phyloP scores from a whole-genome alignment of 2,888 invertebrate species.

The Orchesellides sinensis region DNA sequence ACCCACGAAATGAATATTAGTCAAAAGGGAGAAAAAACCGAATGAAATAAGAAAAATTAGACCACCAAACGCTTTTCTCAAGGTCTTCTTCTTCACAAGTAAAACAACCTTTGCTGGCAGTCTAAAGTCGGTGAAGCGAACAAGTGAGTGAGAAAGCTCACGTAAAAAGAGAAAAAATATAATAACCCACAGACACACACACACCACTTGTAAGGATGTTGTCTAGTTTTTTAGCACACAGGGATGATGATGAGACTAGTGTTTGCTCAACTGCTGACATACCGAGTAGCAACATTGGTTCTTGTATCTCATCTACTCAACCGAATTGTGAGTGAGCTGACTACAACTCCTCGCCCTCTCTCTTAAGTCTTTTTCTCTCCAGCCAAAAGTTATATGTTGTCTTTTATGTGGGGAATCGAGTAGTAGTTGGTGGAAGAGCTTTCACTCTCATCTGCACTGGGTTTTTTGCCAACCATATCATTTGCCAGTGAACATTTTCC shows the following conservation, averaged over 20 bases:
- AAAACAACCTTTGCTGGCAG: conserved; percentile 14
- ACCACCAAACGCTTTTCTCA: neutral
- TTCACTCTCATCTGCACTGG: neutral
- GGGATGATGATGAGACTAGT: neutral
- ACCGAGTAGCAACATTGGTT: conserved; percentile 23
- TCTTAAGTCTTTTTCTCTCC: conserved; percentile 17
- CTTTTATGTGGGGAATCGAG: neutral
- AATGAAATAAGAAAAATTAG: too few relatives aligned
- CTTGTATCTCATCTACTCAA: conserved; percentile 35
- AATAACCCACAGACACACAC: too few relatives aligned
- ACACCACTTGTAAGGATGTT: neutral
- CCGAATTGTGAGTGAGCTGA: conserved; percentile 25
- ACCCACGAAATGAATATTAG: too few relatives aligned
- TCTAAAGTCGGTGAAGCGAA: neutral
- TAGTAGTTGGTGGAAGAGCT: neutral
- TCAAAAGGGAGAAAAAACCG: too few relatives aligned
- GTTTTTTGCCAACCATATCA: too few relatives aligned
- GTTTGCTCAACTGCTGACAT: neutral
- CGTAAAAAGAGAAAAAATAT: too few relatives aligned
- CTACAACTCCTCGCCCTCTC: conserved; percentile 6
- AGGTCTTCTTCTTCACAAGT: conserved; percentile 9
- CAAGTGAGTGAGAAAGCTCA: too few relatives aligned
- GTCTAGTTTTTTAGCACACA: too few relatives aligned
- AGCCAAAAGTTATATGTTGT: neutral
- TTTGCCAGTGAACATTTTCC: neutral